Conservation (phyloP, 1,140 invertebrate species). For the Phocides pigmalion region DNA sequence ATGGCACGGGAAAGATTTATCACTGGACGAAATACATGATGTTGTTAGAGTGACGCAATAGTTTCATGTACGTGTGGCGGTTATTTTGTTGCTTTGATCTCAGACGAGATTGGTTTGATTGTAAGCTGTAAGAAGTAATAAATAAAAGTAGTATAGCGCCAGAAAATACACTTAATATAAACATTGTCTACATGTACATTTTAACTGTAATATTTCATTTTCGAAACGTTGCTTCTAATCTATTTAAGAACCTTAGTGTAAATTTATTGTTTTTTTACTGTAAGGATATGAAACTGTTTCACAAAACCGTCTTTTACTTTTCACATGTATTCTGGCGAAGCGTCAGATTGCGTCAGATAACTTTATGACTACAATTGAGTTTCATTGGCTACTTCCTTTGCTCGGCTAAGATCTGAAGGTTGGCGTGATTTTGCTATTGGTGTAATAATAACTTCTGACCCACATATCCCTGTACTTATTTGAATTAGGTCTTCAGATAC, state of each 20-base stretch:
- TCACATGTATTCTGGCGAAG: constrained; percentile 3
- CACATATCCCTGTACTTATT: no score
- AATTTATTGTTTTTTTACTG: no score
- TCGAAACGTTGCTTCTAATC: no score
- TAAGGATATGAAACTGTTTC: not conserved
- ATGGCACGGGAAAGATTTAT: constrained; percentile 66
- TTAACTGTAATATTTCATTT: no score
- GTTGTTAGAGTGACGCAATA: constrained; percentile 49
- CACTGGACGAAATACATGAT: constrained; percentile 44
- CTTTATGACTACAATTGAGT: constrained; percentile 39
- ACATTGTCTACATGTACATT: no score
- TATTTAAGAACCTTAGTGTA: no score
- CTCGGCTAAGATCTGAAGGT: constrained; percentile 27
- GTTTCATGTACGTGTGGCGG: constrained; percentile 26
- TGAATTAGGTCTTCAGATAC: no score
- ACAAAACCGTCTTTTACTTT: not conserved
- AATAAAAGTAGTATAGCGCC: not conserved
- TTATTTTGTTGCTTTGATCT: constrained; percentile 21
- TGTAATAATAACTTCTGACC: constrained; percentile 7
- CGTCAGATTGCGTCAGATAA: constrained; percentile 28
- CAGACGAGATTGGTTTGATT: not conserved
- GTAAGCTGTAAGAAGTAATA: no score
- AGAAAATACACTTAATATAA: not conserved
- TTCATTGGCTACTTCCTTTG: constrained; percentile 48
- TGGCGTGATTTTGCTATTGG: constrained; percentile 20